Percentiles rank a stretch among this genome's conserved stretches.
Evolutionary conservation across 2,888 invertebrate species (phyloP).

Genomic region (Salpingus planirostris): DNA sequence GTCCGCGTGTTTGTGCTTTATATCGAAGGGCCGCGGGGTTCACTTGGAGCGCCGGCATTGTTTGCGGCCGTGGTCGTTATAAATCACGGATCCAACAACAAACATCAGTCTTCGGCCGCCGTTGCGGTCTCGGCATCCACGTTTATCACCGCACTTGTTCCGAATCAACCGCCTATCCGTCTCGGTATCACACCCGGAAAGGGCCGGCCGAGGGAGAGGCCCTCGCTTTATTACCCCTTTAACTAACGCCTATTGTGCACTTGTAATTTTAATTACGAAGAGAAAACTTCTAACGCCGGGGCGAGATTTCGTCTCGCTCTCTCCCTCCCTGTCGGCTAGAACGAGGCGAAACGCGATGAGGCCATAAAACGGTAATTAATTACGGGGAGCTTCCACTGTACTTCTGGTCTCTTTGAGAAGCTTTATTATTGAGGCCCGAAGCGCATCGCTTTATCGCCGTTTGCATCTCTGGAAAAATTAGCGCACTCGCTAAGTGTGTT

Average conservation of each 20-base stretch:
- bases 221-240: slow-evolving; percentile 11
- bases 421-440: no score
- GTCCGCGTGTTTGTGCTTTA: slow-evolving; percentile 17
- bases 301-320: slow-evolving; percentile 10
- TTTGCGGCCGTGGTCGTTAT: slow-evolving; percentile 36
- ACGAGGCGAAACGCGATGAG: slow-evolving; percentile 11
- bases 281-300: slow-evolving; percentile 10
- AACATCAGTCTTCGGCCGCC: slow-evolving; percentile 37
- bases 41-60: slow-evolving; percentile 25
- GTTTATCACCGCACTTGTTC: slow-evolving; percentile 41
- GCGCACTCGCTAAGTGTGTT: no score
- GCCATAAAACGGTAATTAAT: slow-evolving; percentile 25
- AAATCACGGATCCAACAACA: slow-evolving; percentile 40
- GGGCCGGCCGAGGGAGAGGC: not conserved
- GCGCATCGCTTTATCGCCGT: no score
- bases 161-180: slow-evolving; percentile 40
- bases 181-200: slow-evolving; percentile 21
- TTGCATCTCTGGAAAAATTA: no score
- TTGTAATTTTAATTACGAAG: slow-evolving; percentile 20
- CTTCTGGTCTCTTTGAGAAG: no score
- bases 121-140: slow-evolving; percentile 37
- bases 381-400: slow-evolving; percentile 17
- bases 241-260: slow-evolving; percentile 17
- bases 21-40: slow-evolving; percentile 20
- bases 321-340: no score